Base-by-base conservation (phyloP, 2,113 vertebrate species). In the Entelurus aequoreus region DNA sequence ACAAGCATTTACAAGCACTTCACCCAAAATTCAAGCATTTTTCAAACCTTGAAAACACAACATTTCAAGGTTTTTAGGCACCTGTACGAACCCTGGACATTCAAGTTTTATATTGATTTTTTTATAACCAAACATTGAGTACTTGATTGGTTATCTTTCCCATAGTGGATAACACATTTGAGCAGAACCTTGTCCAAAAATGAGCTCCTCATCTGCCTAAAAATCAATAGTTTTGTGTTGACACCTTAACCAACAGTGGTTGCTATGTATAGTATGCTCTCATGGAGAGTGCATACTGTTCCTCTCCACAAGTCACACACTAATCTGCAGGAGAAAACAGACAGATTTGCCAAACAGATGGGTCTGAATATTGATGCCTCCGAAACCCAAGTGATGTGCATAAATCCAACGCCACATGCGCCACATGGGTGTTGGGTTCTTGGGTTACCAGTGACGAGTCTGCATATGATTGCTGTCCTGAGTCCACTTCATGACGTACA, bases 321-420 rank as follows among this genome's bases (percentile, higher is more conserved):
- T 56, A 8, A 57, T 57, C 55, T 21, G 55, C 40, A 57, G n/a
- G 10, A 9, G 38, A 21, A 21, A 57, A 19, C 55, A 44, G 38
- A 44, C 42, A 44, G 40, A 38, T 44, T 44, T 44, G n/a, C 55
- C 40, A 19, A 57, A 44, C 55, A 57, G 55, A 57, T 57, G 55
- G 55, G 10, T 57, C 44, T 44, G 55, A 19, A 57, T 57, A 57
- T 57, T 57, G 21, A 57, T 57, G 55, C n/a, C 6, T 44, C 40
- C 16, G 21, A 44, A 44, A 46, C 16, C 16, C 55, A 42, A 42
- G 55, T 44, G 55, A 57, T 42, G 35, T 54, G 55, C 16, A 57
- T 57, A 44, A 57, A 57, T 44, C 55, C 55, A 57, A 42, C 38
- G 13, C 6, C 40, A 57, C 55, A 28, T 44, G 55, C 55, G 11